Evolutionary conservation across 2,113 vertebrate species (phyloP), one percentile per base, ranked within the genome.

Genomic region (Galbula dea): DNA sequence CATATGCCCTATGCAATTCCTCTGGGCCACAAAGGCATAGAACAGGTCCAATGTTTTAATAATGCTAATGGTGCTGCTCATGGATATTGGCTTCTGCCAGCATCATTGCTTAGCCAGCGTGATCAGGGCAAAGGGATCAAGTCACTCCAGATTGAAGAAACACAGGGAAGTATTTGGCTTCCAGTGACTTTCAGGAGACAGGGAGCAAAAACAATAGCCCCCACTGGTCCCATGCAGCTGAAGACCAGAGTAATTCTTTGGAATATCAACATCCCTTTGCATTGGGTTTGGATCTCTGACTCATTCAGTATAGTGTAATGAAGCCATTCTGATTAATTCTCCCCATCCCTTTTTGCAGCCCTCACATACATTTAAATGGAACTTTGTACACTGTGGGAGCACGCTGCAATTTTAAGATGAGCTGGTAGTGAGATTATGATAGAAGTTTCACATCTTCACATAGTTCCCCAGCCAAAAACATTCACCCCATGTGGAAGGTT

Each of bases 301-400:
- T 19, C 27, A 8, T 7, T 23, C 45, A 12, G 27, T 16, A 27
- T n/a, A 14, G 29, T 6, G 27, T 41, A 29, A 48, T 0, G 0
- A 61, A 61, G 34, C 39, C 41, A n/a, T 37, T 78, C 46, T n/a
- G 54, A 83, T 67, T 61, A 29, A 43, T 14, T 74, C 12, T 13
- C 30, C 12, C 3, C 7, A 17, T 1, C 2, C 15, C 26, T 77
- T 36, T 83, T 43, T 61, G 43, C 15, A 39, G 29, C 66, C 30
- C 46, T 54, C 26, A 21, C 0, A 1, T 34, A 26, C 9, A 12
- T n/a, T 54, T 29, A 24, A 41, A 24, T 21, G 12, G 43, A 36
- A 71, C 30, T 22, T 41, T 36, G 26, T 10, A n/a, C 22, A 11
- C 16, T 62, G 20, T 29, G 21, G 41, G 52, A 67, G 32, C 30